Conservation (phyloP, 2,113 vertebrate species). For the Amphilophus citrinellus region DNA sequence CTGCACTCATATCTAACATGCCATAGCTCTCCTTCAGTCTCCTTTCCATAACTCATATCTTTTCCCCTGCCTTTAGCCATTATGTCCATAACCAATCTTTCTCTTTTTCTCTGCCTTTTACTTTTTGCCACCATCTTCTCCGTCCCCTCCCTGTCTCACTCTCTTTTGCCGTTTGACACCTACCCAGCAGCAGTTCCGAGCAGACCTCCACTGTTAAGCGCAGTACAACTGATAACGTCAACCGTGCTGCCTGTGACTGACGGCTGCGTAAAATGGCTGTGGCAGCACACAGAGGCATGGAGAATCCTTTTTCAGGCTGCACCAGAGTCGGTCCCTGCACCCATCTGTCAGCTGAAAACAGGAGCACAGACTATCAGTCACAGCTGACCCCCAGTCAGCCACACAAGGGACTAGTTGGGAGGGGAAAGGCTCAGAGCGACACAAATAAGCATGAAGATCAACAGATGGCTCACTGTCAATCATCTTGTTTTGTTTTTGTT, state of each 20-base stretch:
- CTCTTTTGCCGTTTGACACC: slow-evolving; percentile 26
- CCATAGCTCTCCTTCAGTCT: not conserved
- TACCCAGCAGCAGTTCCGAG: slow-evolving; percentile 51
- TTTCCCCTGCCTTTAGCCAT: not conserved
- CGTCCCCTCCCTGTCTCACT: not conserved
- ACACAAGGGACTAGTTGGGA: slow-evolving; percentile 21
- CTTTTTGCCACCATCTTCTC: slow-evolving; percentile 5
- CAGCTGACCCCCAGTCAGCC: slow-evolving; percentile 76
- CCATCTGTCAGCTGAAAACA: slow-evolving; percentile 76
- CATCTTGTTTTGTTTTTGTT: slow-evolving; percentile 13
- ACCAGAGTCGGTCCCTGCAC: slow-evolving; percentile 53
- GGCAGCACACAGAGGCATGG: slow-evolving; percentile 76
- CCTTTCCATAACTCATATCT: slow-evolving; percentile 6
- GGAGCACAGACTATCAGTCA: slow-evolving; percentile 71
- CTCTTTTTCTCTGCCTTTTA: slow-evolving; percentile 6
- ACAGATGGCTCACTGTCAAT: slow-evolving; percentile 74
- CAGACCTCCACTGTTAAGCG: slow-evolving; percentile 63
- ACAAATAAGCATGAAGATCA: slow-evolving; percentile 76
- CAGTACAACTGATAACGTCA: slow-evolving; percentile 76
- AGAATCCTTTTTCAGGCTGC: slow-evolving; percentile 76
- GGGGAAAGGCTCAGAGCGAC: slow-evolving; percentile 44
- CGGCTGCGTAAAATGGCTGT: slow-evolving; percentile 76
- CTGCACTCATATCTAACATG: slow-evolving; percentile 13
- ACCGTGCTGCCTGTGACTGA: slow-evolving; percentile 71
- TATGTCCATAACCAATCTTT: slow-evolving; percentile 27